These are phyloP conservation scores for Oscheius myriophilus DNA, from an alignment of 2,888 invertebrate species.

Conservation along the genomic window DNA sequence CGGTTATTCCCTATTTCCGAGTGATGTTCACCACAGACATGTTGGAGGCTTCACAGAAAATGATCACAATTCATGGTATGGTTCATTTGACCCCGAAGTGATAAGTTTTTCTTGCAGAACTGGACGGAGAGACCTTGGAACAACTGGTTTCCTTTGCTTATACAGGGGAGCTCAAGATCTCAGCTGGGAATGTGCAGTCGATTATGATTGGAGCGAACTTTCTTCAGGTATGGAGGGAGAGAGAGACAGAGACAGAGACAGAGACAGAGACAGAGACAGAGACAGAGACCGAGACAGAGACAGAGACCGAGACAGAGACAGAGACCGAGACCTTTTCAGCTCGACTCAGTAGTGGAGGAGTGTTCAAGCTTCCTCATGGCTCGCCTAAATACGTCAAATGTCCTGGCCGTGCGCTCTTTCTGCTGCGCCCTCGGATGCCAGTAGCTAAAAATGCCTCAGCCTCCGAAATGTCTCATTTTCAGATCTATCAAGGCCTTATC, in stretches of 20 bases:
- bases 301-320: too few relatives aligned
- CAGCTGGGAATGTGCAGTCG: constrained; percentile 81
- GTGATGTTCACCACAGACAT: constrained; percentile 90
- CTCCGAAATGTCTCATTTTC: not conserved
- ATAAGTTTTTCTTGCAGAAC: constrained; percentile 77
- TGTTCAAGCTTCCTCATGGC: constrained; percentile 84
- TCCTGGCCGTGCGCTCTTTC: constrained; percentile 46
- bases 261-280: too few relatives aligned
- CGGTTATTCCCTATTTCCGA: constrained; percentile 85
- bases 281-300: not conserved
- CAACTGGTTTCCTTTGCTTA: constrained; percentile 85
- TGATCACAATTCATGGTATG: constrained; percentile 81
- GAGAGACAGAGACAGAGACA: not conserved
- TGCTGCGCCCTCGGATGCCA: constrained; percentile 38
- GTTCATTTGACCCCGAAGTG: not conserved
- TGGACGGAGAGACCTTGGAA: constrained; percentile 77
- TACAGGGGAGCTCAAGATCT: constrained; percentile 81
- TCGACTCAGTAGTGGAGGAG: constrained; percentile 83
- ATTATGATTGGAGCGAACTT: constrained; percentile 83
- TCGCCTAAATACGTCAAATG: constrained; percentile 51
- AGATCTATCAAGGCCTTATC: constrained; percentile 2
- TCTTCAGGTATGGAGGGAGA: constrained; percentile 37
- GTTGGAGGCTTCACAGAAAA: constrained; percentile 84
- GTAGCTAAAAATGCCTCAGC: not conserved
- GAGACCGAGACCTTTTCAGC: constrained; percentile 75